Evolutionary conservation across 2,888 invertebrate genomes (phyloP).

Genomic region (Mayetiola destructor): DNA sequence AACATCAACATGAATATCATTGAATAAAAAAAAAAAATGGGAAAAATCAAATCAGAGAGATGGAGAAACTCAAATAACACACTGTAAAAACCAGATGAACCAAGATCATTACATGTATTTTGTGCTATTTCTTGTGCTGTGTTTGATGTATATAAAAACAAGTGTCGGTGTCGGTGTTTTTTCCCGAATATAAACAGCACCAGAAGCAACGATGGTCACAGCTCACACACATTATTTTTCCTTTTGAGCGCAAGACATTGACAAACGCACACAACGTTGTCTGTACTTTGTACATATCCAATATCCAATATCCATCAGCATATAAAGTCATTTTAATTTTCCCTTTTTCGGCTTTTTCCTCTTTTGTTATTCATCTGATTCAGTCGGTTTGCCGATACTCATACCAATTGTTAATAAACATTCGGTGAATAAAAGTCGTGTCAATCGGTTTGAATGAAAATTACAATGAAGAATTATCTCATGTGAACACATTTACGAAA

Average conservation of each 20-base stretch:
- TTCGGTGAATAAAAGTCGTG: constrained; percentile 3
- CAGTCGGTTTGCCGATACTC: not conserved
- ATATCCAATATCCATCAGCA: too few species aligned
- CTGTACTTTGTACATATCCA: too few species aligned
- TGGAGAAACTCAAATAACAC: not conserved
- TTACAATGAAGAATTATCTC: not conserved
- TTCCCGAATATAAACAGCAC: too few species aligned
- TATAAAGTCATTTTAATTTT: constrained; percentile 1
- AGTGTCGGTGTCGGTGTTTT: too few species aligned
- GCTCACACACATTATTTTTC: not conserved
- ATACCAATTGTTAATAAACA: not conserved
- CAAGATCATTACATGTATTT: too few species aligned
- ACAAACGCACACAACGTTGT: too few species aligned
- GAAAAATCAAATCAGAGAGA: not conserved
- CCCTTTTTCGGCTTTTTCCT: not conserved
- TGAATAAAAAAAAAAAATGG: not conserved
- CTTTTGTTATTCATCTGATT: not conserved
- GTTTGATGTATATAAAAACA: too few species aligned
- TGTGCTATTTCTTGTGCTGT: too few species aligned
- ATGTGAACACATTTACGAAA: not conserved
- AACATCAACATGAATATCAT: not conserved
- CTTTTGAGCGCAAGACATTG: constrained; percentile 7
- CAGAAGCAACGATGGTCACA: too few species aligned
- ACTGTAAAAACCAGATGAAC: too few species aligned
- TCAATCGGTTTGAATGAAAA: not conserved